Evolutionary conservation across 2,797 vertebrate genomes (phyloP), one percentile per base, ranked within the genome.

Genomic region (Myioborus miniatus): DNA sequence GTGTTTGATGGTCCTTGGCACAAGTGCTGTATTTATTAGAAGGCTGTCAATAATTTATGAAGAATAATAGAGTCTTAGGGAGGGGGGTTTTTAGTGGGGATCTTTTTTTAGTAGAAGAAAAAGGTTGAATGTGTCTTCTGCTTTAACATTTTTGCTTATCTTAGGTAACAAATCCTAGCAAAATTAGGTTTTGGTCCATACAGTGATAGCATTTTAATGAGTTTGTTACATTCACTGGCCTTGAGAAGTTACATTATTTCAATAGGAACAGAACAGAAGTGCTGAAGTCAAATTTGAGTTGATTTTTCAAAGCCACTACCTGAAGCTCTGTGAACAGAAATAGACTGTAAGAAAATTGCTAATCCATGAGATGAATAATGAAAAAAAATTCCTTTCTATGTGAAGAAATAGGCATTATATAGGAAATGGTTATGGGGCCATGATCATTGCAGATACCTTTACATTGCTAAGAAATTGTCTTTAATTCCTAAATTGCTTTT

Each of bases 31-130:
- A 3, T 77, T 71, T 56, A 2, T 80, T 78, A 41, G 41, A 71
- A 71, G 27, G 12, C 23, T 41, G 55, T 55, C 20, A 79, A 7
- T 71, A 56, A 41, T 68, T 78, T 68, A 9, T 52, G 55, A 69
- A n/a, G 41, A 56, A 37, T 34, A 49, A 1, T 2, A n/a, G 15
- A 8, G 36, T 72, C 47, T 74, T 58, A 29, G 26, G 9, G 49
- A 12, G 26, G 8, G 8, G 5, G 2, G 3, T 3, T 8, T 36
- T 69, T 41, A 21, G 4, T 44, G 6, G 5, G 5, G 4, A 5
- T 64, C 0, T 15, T 83, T 67, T 59, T 60, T 7, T 39, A n/a
- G 18, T 8, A 18, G 19, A 53, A n/a, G 27, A 8, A 53, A 1
- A 46, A 29, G 18, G 8, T 53, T n/a, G 15, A n/a, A 4, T 63